Conservation (phyloP, 2,113 vertebrate species). For the Prolemur simus region DNA sequence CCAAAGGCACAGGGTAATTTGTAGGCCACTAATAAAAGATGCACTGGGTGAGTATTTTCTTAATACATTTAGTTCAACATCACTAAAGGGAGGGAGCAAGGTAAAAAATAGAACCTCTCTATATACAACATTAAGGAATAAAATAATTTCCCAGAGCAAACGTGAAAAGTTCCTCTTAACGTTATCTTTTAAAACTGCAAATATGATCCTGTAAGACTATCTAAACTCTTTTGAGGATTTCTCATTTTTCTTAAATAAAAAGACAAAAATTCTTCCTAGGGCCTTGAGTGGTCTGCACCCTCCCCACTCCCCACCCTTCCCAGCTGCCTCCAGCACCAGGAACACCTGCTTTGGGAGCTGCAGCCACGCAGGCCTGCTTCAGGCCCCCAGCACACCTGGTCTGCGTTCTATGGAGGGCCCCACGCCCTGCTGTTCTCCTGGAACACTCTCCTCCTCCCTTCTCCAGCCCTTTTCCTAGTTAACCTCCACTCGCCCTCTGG, state of each 20-base stretch:
- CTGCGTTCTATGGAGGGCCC: background rate
- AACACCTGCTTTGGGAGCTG: background rate
- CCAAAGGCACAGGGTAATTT: background rate
- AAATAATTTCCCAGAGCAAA: background rate
- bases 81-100: background rate
- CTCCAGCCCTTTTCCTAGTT: background rate
- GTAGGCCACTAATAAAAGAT: background rate
- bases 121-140: background rate
- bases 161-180: background rate
- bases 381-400: background rate
- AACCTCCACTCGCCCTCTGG: background rate
- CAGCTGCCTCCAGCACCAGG: background rate
- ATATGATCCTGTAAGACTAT: background rate
- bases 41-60: background rate
- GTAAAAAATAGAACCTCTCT: background rate
- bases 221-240: background rate
- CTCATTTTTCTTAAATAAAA: constrained; percentile 22
- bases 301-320: no score
- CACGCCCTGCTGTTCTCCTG: accelerated
- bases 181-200: constrained; percentile 1
- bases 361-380: background rate
- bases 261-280: background rate
- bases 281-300: background rate
- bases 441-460: background rate
- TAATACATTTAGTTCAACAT: background rate